These are phyloP conservation scores for Decapterus maruadsi DNA, from an alignment of 2,797 vertebrate genomes.

Conservation along the genomic window DNA sequence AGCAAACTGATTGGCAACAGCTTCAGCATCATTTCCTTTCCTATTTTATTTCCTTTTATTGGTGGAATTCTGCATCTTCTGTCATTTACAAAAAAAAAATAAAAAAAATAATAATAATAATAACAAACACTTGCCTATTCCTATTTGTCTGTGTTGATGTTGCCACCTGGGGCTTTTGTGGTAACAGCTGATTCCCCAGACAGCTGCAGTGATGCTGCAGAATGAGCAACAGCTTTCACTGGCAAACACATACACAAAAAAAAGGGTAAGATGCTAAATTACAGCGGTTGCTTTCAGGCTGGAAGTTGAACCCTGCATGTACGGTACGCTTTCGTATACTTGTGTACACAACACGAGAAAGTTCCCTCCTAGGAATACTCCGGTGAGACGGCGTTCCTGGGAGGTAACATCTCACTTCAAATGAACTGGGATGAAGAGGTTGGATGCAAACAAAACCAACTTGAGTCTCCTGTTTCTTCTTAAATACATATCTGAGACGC, in stretches of 20 bases:
- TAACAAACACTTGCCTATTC: constrained; percentile 14
- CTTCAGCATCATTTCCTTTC: too few relatives aligned
- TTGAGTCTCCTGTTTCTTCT: neutral
- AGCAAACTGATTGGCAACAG: too few relatives aligned
- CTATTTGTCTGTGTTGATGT: constrained; percentile 47
- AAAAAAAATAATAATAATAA: too few relatives aligned
- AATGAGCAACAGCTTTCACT: constrained; percentile 51
- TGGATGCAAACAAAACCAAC: constrained; percentile 31
- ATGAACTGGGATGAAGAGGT: constrained; percentile 25
- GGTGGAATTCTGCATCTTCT: neutral
- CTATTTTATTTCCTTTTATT: too few relatives aligned
- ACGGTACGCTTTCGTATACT: constrained; percentile 39
- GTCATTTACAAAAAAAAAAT: constrained; percentile 35
- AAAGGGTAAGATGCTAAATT: constrained; percentile 66
- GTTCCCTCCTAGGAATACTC: constrained; percentile 53
- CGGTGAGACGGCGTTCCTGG: constrained; percentile 18
- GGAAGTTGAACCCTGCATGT: constrained; percentile 29
- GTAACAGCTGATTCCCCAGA: constrained; percentile 65
- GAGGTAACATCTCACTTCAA: constrained; percentile 45
- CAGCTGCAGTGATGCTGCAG: constrained; percentile 53
- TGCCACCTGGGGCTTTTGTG: constrained; percentile 44
- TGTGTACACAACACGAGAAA: constrained; percentile 38
- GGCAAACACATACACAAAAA: constrained; percentile 40
- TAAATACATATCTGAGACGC: too few relatives aligned
- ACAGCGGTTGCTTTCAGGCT: constrained; percentile 39